Conservation (phyloP, 2,888 invertebrate genomes). For the Oscheius onirici region DNA sequence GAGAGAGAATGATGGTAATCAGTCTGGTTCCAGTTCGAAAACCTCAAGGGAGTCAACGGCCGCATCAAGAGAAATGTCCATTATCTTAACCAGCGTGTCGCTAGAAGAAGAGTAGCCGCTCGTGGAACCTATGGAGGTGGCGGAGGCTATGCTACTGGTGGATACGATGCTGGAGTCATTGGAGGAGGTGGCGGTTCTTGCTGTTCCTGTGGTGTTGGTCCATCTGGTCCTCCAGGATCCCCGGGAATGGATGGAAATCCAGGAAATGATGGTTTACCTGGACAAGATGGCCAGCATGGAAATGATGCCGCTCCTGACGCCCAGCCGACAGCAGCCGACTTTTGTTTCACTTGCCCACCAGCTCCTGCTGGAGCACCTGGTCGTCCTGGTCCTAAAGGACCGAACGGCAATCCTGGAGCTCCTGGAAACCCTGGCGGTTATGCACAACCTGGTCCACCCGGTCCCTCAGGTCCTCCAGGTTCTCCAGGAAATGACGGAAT, state of each 20-base stretch:
- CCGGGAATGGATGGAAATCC: conserved; percentile 35
- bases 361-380: conserved; percentile 50
- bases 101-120: conserved; percentile 25
- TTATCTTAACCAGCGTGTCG: background rate
- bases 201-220: conserved; percentile 56
- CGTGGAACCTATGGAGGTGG: conserved; percentile 28
- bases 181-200: conserved; percentile 35
- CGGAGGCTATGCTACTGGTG: background rate
- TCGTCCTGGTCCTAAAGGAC: conserved; percentile 42
- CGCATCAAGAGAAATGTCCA: conserved; percentile 27
- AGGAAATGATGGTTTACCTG: conserved; percentile 27
- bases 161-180: conserved; percentile 23
- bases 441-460: conserved; percentile 42
- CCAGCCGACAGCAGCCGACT: conserved; percentile 48
- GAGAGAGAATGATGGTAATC: background rate
- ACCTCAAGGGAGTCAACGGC: conserved; percentile 25
- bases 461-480: conserved; percentile 55
- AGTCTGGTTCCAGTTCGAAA: conserved; percentile 30
- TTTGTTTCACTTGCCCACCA: conserved; percentile 58
- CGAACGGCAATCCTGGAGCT: conserved; percentile 51
- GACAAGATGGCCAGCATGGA: conserved; percentile 31
- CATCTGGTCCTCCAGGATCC: conserved; percentile 44
- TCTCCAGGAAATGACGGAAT: conserved; percentile 34
- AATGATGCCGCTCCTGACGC: conserved; percentile 34
- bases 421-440: conserved; percentile 51